Conservation (phyloP, 2,888 invertebrate genomes). For the Conus canariensis region DNA sequence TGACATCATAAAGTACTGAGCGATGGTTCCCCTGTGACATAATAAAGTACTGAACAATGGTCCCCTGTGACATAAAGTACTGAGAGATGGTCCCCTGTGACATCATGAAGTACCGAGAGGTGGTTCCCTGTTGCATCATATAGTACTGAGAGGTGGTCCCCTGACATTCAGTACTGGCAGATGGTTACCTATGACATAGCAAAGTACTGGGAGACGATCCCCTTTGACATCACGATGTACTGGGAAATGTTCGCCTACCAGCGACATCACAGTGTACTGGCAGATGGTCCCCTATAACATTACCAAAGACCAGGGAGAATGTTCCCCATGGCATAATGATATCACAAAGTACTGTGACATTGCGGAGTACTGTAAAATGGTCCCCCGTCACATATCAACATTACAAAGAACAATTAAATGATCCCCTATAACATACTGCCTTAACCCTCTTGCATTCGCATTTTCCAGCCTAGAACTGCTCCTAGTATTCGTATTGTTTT, state of each 20-base stretch:
- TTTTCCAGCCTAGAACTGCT: too few species aligned
- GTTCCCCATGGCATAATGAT: too few species aligned
- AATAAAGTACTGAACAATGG: background rate
- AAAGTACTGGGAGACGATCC: background rate
- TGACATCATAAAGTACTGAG: background rate
- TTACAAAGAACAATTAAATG: background rate
- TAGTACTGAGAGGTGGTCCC: background rate
- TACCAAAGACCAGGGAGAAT: too few species aligned
- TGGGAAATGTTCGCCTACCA: background rate
- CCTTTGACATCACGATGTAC: background rate
- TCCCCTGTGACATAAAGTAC: background rate
- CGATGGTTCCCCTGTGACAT: background rate
- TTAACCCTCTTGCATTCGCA: too few species aligned
- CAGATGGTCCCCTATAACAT: background rate
- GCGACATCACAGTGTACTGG: background rate
- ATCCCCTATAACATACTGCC: background rate
- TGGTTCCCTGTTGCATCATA: too few species aligned
- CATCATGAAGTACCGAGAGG: background rate
- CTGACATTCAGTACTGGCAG: too few species aligned
- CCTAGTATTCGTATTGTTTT: too few species aligned
- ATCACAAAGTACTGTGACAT: slow-evolving; percentile 81
- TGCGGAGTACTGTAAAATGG: slow-evolving; percentile 93
- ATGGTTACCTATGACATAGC: background rate
- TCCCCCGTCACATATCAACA: slow-evolving; percentile 81
- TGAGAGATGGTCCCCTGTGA: slow-evolving; percentile 9